Evolutionary conservation across 2,113 vertebrate species (phyloP).

Genomic region (Tor tambroides): DNA sequence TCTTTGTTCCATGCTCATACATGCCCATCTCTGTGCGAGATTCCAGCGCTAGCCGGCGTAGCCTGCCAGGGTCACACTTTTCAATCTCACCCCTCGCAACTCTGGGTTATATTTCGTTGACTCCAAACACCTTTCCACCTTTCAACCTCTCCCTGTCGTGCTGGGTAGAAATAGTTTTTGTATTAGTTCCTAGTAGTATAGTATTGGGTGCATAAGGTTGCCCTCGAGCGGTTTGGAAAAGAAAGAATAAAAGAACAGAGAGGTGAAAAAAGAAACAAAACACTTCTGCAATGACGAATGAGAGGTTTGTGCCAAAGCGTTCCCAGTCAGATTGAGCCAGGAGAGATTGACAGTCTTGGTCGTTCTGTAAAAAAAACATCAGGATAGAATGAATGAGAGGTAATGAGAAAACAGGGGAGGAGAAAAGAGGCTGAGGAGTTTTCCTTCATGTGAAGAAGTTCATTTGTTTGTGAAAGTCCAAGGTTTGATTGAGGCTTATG

Average conservation of each 20-base stretch:
- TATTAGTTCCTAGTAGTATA: slow-evolving; percentile 45
- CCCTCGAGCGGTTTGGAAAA: slow-evolving; percentile 19
- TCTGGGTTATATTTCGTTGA: slow-evolving; percentile 30
- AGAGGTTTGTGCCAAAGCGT: slow-evolving; percentile 11
- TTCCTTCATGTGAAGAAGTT: not conserved
- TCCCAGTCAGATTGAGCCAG: not conserved
- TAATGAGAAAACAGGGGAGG: not conserved
- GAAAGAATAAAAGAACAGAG: slow-evolving; percentile 5
- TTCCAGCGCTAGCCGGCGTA: not conserved
- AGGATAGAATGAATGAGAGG: not conserved
- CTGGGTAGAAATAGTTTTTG: slow-evolving; percentile 42
- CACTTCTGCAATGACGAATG: slow-evolving; percentile 34
- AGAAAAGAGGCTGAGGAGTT: not conserved
- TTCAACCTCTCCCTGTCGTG: slow-evolving; percentile 1
- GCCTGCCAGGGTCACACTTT: slow-evolving; percentile 30
- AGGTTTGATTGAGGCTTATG: not conserved
- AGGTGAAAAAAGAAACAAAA: slow-evolving; percentile 2
- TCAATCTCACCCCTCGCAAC: slow-evolving; percentile 33
- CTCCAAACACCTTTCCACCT: slow-evolving; percentile 27
- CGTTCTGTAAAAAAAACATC: not conserved
- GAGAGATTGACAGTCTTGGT: slow-evolving; percentile 14
- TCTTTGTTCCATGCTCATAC: slow-evolving; percentile 6
- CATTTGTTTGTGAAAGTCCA: not conserved
- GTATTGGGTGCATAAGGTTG: slow-evolving; percentile 46
- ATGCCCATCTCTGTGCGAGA: not conserved